Conservation (phyloP, 1,140 invertebrate genomes). For the Nasonia longicornis region DNA sequence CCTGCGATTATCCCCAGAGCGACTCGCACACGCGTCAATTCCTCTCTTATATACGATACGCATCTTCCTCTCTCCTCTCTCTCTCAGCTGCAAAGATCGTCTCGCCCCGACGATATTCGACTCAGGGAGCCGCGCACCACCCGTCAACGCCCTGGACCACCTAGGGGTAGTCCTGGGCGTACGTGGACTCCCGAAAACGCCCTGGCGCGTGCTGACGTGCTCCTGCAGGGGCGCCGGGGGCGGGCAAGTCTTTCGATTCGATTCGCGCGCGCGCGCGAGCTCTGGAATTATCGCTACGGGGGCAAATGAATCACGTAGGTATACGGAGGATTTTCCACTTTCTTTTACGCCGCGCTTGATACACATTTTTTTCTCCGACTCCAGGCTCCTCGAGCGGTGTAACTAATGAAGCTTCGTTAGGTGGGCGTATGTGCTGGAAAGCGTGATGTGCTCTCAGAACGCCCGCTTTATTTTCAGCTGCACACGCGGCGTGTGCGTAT, state of each 20-base stretch:
- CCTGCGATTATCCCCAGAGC: not conserved
- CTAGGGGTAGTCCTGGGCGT: conserved; percentile 65
- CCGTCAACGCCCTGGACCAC: conserved; percentile 65
- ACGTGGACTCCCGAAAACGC: conserved; percentile 44
- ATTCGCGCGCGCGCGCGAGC: conserved; percentile 20
- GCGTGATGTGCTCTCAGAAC: not conserved
- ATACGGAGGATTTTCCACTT: not conserved
- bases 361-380: not conserved
- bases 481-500: not conserved
- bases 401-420: conserved; percentile 41
- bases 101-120: not conserved
- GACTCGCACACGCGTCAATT: not conserved
- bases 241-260: not conserved
- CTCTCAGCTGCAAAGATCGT: not conserved
- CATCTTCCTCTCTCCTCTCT: not conserved
- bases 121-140: conserved; percentile 46
- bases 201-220: conserved; percentile 32
- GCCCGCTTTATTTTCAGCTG: conserved; percentile 14
- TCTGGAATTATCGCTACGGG: conserved; percentile 40
- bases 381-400: not conserved
- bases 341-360: not conserved
- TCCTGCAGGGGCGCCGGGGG: conserved; percentile 13
- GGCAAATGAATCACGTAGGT: not conserved
- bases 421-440: conserved; percentile 14
- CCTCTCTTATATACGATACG: not conserved